Base-by-base conservation (phyloP, 1,140 invertebrate species). In the silkworm (Bombyx mori) region DNA sequence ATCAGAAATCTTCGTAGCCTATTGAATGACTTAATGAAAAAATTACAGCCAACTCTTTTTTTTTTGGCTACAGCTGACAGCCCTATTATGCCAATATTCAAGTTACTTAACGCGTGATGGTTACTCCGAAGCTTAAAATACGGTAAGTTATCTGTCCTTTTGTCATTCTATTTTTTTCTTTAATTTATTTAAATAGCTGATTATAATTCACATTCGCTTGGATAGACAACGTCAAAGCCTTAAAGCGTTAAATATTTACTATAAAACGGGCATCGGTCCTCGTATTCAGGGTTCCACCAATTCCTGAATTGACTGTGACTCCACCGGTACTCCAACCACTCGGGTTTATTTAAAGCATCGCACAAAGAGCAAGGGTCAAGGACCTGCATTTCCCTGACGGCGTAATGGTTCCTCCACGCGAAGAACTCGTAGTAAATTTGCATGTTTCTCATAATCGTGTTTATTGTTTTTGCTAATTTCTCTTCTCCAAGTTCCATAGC, bases 401-500 rank as follows among this genome's bases (percentile, higher is more conserved):
- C 61, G 57, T 80, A 82, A 52, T 82, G 71, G 55, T 79, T 78
- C 56, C 58, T 68, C 77, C 77, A 82, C 10, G 62, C 52, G 55
- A 79, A 82, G 65, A 66, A 78, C 6, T 79, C 65, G 56, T 74
- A 73, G 52, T 82, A 82, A 0, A 35, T 54, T 2, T 68, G 61
- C 9, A 53, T 64, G 45, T 79, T 63, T 5, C 54, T 57, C 8
- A 82, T 78, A 7, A 72, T 58, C 1, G 63, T 54, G 49, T 68
- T n/a, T 52, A 82, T 82, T 5, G 35, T 58, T 22, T 50, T 46
- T 0, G 76, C 79, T 51, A 77, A 42, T 1, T 47, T 42, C 18
- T 61, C 43, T 10, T 54, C 55, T 0, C 62, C 62, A 6, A 58
- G 61, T 50, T 68, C 61, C 0, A 46, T 7, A 0, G 62, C 69